phyloP scores from a whole-genome alignment of 2,888 invertebrate genomes.

The Chalcosyrphus nemorum region DNA sequence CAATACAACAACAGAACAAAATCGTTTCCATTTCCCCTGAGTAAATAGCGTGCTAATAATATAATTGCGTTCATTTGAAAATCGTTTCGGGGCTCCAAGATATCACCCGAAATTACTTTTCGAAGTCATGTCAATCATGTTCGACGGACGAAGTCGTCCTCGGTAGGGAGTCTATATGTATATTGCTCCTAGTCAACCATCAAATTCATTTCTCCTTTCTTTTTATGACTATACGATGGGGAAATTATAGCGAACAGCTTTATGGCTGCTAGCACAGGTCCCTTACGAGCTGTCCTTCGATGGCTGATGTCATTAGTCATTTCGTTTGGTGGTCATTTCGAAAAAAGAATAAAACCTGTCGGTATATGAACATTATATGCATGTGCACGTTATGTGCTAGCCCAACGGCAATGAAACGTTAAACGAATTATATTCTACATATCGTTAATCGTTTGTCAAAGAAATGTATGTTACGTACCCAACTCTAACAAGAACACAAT shows the following conservation, averaged over 20 bases:
- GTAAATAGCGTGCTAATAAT: constrained; percentile 29
- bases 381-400: background rate
- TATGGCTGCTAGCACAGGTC: constrained; percentile 15
- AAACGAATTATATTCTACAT: constrained; percentile 41
- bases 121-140: constrained; percentile 44
- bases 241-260: constrained; percentile 50
- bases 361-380: background rate
- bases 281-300: constrained; percentile 35
- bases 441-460: constrained; percentile 13
- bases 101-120: constrained; percentile 11
- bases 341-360: constrained; percentile 17
- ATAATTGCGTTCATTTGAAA: constrained; percentile 33
- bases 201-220: constrained; percentile 9
- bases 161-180: background rate
- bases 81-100: background rate
- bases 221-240: constrained; percentile 35
- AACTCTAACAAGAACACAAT: constrained; percentile 26
- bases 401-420: constrained; percentile 42
- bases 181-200: constrained; percentile 21
- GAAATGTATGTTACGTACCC: background rate
- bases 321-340: constrained; percentile 41
- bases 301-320: constrained; percentile 57
- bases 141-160: background rate
- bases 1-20: background rate
- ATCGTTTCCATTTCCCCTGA: constrained; percentile 3